phyloP scores from a whole-genome alignment of 1,140 invertebrate species.

The Pristionchus pacificus region DNA sequence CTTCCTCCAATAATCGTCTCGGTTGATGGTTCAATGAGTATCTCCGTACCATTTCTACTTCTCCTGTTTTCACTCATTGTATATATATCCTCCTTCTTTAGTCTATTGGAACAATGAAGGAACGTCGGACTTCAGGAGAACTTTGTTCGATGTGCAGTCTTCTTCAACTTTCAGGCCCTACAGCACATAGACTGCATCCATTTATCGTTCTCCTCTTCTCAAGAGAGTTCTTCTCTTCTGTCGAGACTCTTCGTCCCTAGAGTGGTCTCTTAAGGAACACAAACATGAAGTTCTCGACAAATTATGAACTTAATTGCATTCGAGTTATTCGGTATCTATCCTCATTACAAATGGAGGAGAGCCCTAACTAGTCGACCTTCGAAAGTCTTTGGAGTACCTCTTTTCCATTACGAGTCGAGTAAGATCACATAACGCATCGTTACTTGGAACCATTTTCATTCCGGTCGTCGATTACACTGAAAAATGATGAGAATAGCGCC shows the following conservation, averaged over 20 bases:
- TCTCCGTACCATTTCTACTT: constrained; percentile 18
- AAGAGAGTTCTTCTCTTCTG: constrained; percentile 13
- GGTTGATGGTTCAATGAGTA: constrained; percentile 20
- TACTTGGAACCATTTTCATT: too few relatives aligned
- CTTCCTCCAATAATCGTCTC: constrained; percentile 2
- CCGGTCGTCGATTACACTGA: too few relatives aligned
- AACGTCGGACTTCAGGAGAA: not conserved
- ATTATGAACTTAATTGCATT: too few relatives aligned
- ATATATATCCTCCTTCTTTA: constrained; percentile 11
- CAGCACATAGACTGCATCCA: constrained; percentile 15
- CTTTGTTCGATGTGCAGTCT: constrained; percentile 21
- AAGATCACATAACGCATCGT: too few relatives aligned
- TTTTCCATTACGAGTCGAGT: too few relatives aligned
- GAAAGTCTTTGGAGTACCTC: too few relatives aligned
- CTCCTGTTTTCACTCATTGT: constrained; percentile 12
- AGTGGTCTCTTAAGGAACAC: constrained; percentile 17
- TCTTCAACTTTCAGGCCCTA: constrained; percentile 13
- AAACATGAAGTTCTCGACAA: constrained; percentile 26
- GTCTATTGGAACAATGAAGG: constrained; percentile 6
- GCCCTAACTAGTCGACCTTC: too few relatives aligned
- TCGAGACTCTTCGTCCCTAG: constrained; percentile 11
- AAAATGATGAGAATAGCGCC: too few relatives aligned
- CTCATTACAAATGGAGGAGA: too few relatives aligned
- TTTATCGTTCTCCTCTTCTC: not conserved
- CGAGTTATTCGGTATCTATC: too few relatives aligned